Base-by-base conservation (phyloP, 1,140 invertebrate species). In the Conus ventricosus region DNA sequence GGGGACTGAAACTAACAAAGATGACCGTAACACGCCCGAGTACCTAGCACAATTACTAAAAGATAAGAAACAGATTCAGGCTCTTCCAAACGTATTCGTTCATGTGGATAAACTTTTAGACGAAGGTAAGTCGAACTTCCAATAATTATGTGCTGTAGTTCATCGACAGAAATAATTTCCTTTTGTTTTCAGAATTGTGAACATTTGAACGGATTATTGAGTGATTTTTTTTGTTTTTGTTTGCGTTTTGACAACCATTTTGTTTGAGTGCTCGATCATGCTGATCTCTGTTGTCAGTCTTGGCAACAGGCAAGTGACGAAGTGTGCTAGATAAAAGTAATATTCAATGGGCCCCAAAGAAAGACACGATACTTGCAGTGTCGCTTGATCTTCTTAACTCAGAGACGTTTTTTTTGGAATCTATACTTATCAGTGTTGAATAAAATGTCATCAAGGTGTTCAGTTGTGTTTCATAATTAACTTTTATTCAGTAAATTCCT, bases 31-130 rank as follows among this genome's bases (percentile, higher is more conserved):
- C 92, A 94, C 93, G 85, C 94, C 99, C 96, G 99, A 99, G 96
- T 99, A 99, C 97, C 97, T 99, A 96, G 98, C 99, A 95, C 99
- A 99, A 96, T 97, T 99, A 96, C 97, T 99, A 94, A 99, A 99
- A 97, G 99, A 99, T 97, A 99, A 99, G 96, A 99, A 99, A 96
- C 99, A 99, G 96, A 97, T 99, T 94, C 98, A 98, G 94, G 99
- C 99, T 95, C 99, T 99, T 96, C 99, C 99, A 91, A 99, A 99
- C 97, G 98, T 99, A 95, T 99, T 99, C 96, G 97, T 99, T 96
- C 99, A 99, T 96, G 97, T 99, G 94, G 99, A 99, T 96, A 97
- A 99, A 95, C 97, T 99, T 93, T 97, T 99, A 94, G 99, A 99
- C 95, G 99, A 99, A 97, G 99, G 99, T 99, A 97, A 97, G 97